A percentile compares a stretch with the other conserved stretches of the same genome.
Evolutionary conservation across 1,140 invertebrate genomes (phyloP).

Genomic region (Bacillus rossius): DNA sequence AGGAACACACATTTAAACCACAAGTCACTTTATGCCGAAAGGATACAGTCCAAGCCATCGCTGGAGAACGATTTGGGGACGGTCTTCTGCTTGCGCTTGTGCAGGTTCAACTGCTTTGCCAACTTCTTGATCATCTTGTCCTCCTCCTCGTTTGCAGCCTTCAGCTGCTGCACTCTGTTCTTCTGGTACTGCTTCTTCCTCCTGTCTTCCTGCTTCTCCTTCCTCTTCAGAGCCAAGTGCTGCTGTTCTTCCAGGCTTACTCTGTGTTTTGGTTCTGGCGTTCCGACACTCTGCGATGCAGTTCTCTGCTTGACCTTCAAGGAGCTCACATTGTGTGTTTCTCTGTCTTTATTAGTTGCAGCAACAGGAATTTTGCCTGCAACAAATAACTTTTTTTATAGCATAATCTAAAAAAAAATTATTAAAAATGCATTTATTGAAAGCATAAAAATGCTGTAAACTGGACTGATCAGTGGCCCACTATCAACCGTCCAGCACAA

Average conservation of each 20-base stretch:
- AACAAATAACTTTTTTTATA: too few relatives aligned
- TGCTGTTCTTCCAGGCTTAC: conserved; percentile 15
- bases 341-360: conserved; percentile 28
- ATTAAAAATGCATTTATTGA: conserved; percentile 12
- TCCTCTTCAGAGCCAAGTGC: conserved; percentile 14
- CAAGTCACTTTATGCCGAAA: too few relatives aligned
- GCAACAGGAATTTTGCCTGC: conserved; percentile 16
- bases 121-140: conserved; percentile 72
- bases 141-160: conserved; percentile 69
- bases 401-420: too few relatives aligned
- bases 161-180: conserved; percentile 51
- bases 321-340: conserved; percentile 21
- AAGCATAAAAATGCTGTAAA: too few relatives aligned
- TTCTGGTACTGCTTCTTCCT: conserved; percentile 40
- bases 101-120: conserved; percentile 78
- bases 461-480: too few relatives aligned
- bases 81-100: conserved; percentile 67
- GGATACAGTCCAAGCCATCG: conserved; percentile 87
- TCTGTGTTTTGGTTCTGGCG: not conserved
- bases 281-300: not conserved
- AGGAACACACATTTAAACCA: too few relatives aligned
- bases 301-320: not conserved
- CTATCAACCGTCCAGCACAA: too few relatives aligned
- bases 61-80: conserved; percentile 70
- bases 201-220: conserved; percentile 48